Base-by-base conservation (phyloP, 2,888 invertebrate genomes). In the Zygaena filipendulae region DNA sequence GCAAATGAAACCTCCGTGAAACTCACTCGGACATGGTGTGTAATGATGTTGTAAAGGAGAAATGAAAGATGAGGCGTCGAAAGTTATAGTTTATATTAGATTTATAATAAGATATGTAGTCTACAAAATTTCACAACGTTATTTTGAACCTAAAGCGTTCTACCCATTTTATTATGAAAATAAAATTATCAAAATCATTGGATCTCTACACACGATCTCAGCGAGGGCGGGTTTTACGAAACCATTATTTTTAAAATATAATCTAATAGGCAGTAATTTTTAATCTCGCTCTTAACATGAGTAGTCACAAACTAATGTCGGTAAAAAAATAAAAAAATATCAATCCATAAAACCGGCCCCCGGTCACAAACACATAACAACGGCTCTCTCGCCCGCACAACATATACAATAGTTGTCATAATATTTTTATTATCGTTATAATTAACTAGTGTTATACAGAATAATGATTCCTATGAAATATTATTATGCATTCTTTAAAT, bases 391-490 rank as follows among this genome's bases (percentile, higher is more conserved):
- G 51, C 49, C 55, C 52, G 47, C 59, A 62, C n/a, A n/a, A n/a
- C 64, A 64, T 64, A 66, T 66, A 72, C 72, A 68, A 67, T 64
- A 16, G 4, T 6, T 4, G 16, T 16, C 43, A 60, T 66, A 58
- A n/a, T n/a, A n/a, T n/a, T n/a, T 69, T 67, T 63, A 64, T 70
- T 70, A 77, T 74, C 62, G 67, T 79, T 77, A 79, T 69, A 79
- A 69, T 79, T 79, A 81, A 79, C 81, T 81, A 81, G 72, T 75
- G 77, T 80, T 79, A 80, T 81, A 81, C 77, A 74, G 80, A 80
- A 81, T 81, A 80, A 81, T 81, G 75, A 79, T 80, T 71, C 80
- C 79, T 81, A 81, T 80, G 79, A 80, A 80, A 81, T 81, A 81
- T 79, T 80, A 81, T 81, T 79, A 79, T 79, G 77, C 75, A 72